These are phyloP conservation scores for Phainopepla nitens DNA, from an alignment of 2,113 vertebrate genomes.

Conservation along the genomic window DNA sequence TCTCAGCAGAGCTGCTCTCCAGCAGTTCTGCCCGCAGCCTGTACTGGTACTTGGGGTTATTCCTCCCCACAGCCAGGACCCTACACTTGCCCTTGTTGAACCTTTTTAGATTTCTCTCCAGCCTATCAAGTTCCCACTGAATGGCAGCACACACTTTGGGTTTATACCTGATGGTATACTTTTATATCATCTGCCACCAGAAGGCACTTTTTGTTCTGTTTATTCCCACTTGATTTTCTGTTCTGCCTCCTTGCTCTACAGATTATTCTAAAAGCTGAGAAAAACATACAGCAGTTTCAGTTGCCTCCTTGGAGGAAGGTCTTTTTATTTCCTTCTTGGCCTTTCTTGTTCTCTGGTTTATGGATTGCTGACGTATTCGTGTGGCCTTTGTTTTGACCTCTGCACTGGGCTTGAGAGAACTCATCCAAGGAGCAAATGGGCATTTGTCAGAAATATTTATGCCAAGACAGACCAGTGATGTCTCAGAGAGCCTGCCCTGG, in stretches of 20 bases:
- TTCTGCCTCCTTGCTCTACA: not conserved
- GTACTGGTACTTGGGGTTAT: not conserved
- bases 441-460: conserved; percentile 10
- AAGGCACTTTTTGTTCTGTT: not conserved
- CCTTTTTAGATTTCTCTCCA: not conserved
- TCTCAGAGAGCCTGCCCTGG: not conserved
- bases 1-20: not conserved
- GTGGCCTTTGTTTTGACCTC: conserved; percentile 10
- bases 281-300: not conserved
- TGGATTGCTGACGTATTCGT: not conserved
- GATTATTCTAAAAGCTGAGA: not conserved
- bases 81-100: not conserved
- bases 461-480: not conserved
- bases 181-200: not conserved
- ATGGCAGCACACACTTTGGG: not conserved
- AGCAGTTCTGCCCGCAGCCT: not conserved
- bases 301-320: not conserved
- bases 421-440: not conserved
- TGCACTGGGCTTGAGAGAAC: not conserved
- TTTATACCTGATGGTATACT: not conserved
- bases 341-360: not conserved
- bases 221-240: not conserved
- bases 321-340: not conserved
- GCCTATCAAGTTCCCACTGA: not conserved
- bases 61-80: not conserved